Percentiles rank a stretch among this genome's conserved stretches.
Conservation (phyloP, 2,797 vertebrate genomes). For the Cyprinodon diabolis region DNA sequence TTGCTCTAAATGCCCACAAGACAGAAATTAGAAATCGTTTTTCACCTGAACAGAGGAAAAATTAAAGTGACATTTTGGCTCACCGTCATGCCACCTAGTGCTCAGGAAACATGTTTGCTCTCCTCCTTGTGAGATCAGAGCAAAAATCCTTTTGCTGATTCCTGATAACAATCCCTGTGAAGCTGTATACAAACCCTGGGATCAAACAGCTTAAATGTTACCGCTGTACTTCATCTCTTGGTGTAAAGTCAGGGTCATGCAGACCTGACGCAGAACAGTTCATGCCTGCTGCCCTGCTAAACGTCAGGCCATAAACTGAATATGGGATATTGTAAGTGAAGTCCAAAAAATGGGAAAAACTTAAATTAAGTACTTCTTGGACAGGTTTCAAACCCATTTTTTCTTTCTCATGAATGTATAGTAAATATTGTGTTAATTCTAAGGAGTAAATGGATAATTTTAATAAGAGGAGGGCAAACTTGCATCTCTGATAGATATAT, state of each 20-base stretch:
- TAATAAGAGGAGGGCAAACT: background rate
- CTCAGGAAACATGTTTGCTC: constrained; percentile 52
- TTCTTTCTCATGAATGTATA: background rate
- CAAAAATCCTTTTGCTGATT: constrained; percentile 38
- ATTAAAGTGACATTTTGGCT: constrained; percentile 79
- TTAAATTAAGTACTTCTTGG: background rate
- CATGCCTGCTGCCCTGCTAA: background rate
- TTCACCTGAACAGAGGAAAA: constrained; percentile 76
- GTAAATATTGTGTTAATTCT: constrained; percentile 7
- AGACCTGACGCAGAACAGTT: background rate
- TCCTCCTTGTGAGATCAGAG: constrained; percentile 57
- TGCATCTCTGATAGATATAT: background rate
- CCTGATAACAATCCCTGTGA: constrained; percentile 43
- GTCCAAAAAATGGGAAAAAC: background rate
- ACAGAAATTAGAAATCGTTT: constrained; percentile 74
- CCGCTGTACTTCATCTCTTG: constrained; percentile 3
- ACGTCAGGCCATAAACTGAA: constrained; percentile 9
- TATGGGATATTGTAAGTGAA: background rate
- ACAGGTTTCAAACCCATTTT: background rate
- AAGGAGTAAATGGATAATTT: constrained; percentile 11
- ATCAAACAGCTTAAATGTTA: constrained; percentile 37
- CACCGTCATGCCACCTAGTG: constrained; percentile 30
- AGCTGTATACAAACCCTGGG: constrained; percentile 35
- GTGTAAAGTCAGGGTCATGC: constrained; percentile 1
- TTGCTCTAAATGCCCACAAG: constrained; percentile 44